Base-by-base conservation (phyloP, 2,888 invertebrate species). In the Acanthoscelides obtectus region DNA sequence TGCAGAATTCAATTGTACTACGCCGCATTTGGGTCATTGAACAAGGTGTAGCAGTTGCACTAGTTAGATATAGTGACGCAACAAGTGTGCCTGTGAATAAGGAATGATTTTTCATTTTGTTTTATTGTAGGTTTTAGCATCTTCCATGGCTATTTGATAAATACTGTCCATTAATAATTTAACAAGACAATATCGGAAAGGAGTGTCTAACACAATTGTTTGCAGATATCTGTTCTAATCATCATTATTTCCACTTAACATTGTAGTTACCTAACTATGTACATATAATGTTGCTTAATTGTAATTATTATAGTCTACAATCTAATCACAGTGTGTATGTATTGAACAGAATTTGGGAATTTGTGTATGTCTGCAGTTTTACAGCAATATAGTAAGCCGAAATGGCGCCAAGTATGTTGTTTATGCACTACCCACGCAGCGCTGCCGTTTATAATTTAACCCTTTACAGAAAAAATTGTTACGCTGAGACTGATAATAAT, bases 41-140 rank as follows among this genome's bases (percentile, higher is more conserved):
- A 66, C 66, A 66, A 66, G 66, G 66, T 66, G 66, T 66, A 66
- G 5, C 66, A 66, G 5, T 21, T 66, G 66, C 66, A 66, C 66
- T 20, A 66, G 22, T 6, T 65, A 65, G 25, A 8, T 45, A 45
- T 45, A 45, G 45, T 45, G 45, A 45, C 17, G 45, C 17, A 45
- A 45, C 45, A 45, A 45, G 12, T 45, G 45, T 45, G 45, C 8
- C 8, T 25, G 12, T 6, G 45, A 45, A 45, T 45, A 45, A 45
- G 12, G 45, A 45, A 45, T 45, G 17, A 45, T 45, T 45, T 45
- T 45, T 45, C 45, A 45, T 45, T 45, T 45, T 17, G 45, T 17
- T 45, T n/a, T 8, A 8, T 8, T 8, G 45, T 12, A 1, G 45
- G 12, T 45, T 45, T 45, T 45, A 12, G 17, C 17, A 45, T 12